A percentile compares a stretch with the other conserved stretches of the same genome.
phyloP scores from a whole-genome alignment of 2,113 vertebrate genomes.

The Brachypodius melanocephalos region DNA sequence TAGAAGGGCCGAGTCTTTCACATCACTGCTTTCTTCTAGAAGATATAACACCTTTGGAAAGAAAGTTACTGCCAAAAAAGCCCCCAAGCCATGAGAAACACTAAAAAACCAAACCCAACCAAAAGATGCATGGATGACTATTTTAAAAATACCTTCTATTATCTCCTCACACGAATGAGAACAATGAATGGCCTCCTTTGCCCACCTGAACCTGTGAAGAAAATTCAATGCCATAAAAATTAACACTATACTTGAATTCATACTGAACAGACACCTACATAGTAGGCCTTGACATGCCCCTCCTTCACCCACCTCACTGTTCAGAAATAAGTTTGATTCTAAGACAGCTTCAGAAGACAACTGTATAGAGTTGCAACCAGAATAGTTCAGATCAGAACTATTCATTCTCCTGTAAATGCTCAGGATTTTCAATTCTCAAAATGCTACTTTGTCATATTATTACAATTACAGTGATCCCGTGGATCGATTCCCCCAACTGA shows the following conservation, averaged over 20 bases:
- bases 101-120: background rate
- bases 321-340: background rate
- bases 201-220: background rate
- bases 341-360: background rate
- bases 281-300: background rate
- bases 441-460: background rate
- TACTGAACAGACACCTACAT: background rate
- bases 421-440: background rate
- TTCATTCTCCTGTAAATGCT: background rate
- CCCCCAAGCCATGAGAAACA: background rate
- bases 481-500: rapidly evolving
- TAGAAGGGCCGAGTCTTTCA: background rate
- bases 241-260: background rate
- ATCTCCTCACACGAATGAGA: background rate
- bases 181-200: background rate
- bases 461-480: background rate
- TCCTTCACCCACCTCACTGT: too few species aligned
- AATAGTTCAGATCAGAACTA: background rate
- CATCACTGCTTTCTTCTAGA: background rate
- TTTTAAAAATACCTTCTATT: background rate
- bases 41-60: background rate
- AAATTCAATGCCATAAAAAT: background rate
- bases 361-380: background rate
- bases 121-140: background rate
- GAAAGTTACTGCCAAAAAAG: background rate